Percentiles rank a stretch among this genome's conserved stretches.
These are phyloP conservation scores for Triops longicaudatus DNA, from an alignment of 1,140 invertebrate species.

Conservation along the genomic window DNA sequence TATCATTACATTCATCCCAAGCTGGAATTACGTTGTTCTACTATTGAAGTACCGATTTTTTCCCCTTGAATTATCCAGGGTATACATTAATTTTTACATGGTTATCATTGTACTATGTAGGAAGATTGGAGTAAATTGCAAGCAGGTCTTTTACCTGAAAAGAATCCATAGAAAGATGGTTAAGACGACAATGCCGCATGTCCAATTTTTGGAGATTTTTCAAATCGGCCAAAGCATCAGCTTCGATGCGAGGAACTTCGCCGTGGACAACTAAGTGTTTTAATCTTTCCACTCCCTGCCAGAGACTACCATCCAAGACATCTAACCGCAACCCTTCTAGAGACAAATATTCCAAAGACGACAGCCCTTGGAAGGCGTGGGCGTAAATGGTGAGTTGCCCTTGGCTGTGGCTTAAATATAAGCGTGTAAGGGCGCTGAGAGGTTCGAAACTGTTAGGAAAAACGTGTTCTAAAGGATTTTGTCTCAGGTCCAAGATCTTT, in stretches of 20 bases:
- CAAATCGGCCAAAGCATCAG: constrained; percentile 56
- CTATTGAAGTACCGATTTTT: no score
- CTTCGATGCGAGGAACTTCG: constrained; percentile 50
- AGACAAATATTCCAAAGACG: constrained; percentile 44
- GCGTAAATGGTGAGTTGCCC: constrained; percentile 45
- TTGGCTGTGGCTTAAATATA: constrained; percentile 50
- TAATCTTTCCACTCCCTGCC: constrained; percentile 50
- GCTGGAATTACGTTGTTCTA: no score
- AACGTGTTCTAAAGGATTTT: constrained; percentile 56
- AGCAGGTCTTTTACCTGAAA: constrained; percentile 51
- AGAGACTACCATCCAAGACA: constrained; percentile 49
- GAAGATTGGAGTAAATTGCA: no score
- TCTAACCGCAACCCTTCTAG: constrained; percentile 49
- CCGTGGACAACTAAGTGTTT: constrained; percentile 48
- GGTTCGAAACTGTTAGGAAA: constrained; percentile 62
- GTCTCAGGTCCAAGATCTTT: constrained; percentile 48
- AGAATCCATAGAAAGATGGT: constrained; percentile 56
- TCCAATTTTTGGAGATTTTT: constrained; percentile 49
- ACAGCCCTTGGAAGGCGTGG: constrained; percentile 54
- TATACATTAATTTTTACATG: no score
- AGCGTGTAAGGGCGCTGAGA: constrained; percentile 54
- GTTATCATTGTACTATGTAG: no score
- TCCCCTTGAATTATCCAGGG: no score
- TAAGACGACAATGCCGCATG: constrained; percentile 51
- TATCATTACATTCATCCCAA: no score